Conservation (phyloP, 2,113 vertebrate genomes). For the Callospermophilus lateralis region DNA sequence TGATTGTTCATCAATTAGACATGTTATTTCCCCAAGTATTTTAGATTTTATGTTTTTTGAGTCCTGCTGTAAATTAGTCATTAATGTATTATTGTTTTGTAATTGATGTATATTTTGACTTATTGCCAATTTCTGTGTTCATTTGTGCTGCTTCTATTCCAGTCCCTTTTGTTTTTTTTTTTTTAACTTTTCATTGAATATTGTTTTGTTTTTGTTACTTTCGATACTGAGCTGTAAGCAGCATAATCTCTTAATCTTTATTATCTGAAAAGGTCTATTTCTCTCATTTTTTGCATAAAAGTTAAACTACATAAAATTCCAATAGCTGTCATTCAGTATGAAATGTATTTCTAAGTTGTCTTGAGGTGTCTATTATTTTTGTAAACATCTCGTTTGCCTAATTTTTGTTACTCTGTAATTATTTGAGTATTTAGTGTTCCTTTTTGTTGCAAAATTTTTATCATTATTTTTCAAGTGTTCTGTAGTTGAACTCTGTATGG, state of each 20-base stretch:
- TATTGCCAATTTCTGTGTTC: background rate
- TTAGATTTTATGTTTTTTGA: constrained; percentile 23
- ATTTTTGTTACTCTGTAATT: background rate
- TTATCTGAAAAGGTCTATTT: background rate
- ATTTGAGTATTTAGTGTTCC: background rate
- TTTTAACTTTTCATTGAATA: background rate
- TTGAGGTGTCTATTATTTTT: background rate
- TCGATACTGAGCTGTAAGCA: background rate
- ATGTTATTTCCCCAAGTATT: background rate
- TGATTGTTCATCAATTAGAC: background rate
- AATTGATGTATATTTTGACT: background rate
- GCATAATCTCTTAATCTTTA: background rate
- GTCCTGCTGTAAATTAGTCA: background rate
- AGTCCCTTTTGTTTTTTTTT: background rate
- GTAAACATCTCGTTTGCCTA: background rate
- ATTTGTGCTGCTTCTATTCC: background rate
- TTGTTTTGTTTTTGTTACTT: background rate
- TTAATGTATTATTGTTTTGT: background rate
- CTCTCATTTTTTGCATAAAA: background rate
- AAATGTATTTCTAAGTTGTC: background rate
- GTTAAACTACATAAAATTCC: background rate
- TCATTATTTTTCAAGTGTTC: background rate
- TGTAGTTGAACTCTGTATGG: background rate
- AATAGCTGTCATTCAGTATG: constrained; percentile 2
- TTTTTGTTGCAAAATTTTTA: background rate